A percentile compares a stretch with the other conserved stretches of the same genome.
phyloP scores from a whole-genome alignment of 2,113 vertebrate genomes.

The Pteruthius melanotis region DNA sequence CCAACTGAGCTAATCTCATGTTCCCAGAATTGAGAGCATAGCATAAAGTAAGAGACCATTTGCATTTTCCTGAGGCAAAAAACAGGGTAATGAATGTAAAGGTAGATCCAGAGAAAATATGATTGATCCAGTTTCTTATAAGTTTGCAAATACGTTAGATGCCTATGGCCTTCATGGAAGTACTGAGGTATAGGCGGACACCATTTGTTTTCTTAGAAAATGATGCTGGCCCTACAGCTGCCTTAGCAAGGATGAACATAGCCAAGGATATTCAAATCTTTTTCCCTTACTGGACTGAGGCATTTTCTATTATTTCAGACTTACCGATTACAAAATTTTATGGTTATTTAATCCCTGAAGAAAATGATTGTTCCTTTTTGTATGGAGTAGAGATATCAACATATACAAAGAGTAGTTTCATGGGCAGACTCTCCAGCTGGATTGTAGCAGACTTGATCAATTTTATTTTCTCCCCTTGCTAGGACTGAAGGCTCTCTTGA shows the following conservation, averaged over 20 bases:
- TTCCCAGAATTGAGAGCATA: neutral
- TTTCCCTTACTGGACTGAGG: neutral
- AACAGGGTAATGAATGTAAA: neutral
- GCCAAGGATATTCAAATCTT: neutral
- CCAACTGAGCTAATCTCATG: neutral
- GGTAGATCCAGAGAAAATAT: neutral
- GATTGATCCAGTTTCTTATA: neutral
- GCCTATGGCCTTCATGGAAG: neutral
- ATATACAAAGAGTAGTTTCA: neutral
- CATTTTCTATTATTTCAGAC: neutral
- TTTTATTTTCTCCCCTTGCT: neutral
- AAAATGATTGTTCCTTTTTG: neutral
- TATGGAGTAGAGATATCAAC: neutral
- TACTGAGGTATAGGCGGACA: neutral
- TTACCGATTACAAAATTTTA: neutral
- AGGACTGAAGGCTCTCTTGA: neutral
- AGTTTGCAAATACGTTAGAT: neutral
- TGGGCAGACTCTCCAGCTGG: neutral
- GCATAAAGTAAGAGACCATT: neutral
- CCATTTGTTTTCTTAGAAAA: neutral
- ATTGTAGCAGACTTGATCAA: neutral
- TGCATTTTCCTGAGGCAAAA: neutral
- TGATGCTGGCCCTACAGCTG: neutral
- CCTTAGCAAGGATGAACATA: neutral
- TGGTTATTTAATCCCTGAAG: neutral